Conservation (phyloP, 2,888 invertebrate genomes). For the Notodonta ziczac region DNA sequence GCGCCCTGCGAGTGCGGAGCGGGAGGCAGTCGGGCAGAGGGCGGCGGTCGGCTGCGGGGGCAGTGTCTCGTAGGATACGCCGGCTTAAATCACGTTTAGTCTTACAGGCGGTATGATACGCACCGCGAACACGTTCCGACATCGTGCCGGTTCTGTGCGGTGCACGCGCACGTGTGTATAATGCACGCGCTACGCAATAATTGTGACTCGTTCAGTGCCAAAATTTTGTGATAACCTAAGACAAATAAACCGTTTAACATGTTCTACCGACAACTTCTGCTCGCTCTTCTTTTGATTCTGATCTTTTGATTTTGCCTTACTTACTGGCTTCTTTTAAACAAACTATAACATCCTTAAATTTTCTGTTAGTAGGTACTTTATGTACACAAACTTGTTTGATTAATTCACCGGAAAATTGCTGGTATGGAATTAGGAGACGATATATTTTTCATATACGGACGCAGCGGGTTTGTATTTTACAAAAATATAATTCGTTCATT, state of each 20-base stretch:
- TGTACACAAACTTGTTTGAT: background rate
- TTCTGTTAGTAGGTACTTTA: too few relatives aligned
- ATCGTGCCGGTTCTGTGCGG: constrained; percentile 36
- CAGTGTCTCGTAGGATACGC: constrained; percentile 56
- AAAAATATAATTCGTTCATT: constrained; percentile 16
- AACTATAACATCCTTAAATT: too few relatives aligned
- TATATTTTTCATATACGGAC: constrained; percentile 70
- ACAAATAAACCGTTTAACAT: constrained; percentile 8
- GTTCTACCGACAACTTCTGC: constrained; percentile 8
- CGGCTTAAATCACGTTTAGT: constrained; percentile 73
- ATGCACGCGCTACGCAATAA: constrained; percentile 15
- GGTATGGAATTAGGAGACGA: constrained; percentile 77
- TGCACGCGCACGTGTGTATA: constrained; percentile 23
- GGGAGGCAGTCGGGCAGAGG: constrained; percentile 57
- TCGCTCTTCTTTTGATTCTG: background rate
- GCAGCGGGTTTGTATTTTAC: constrained; percentile 73
- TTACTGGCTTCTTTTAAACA: too few relatives aligned
- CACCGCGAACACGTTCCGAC: constrained; percentile 49
- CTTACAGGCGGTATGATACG: constrained; percentile 63
- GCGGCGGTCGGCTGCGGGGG: constrained; percentile 53
- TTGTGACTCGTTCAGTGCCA: background rate
- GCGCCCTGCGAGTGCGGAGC: constrained; percentile 49
- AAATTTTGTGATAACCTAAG: constrained; percentile 1
- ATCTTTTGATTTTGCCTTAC: background rate
- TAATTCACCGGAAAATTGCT: constrained; percentile 44